These are phyloP conservation scores for Microplitis deprimator DNA, from an alignment of 2,888 invertebrate genomes.

Conservation along the genomic window DNA sequence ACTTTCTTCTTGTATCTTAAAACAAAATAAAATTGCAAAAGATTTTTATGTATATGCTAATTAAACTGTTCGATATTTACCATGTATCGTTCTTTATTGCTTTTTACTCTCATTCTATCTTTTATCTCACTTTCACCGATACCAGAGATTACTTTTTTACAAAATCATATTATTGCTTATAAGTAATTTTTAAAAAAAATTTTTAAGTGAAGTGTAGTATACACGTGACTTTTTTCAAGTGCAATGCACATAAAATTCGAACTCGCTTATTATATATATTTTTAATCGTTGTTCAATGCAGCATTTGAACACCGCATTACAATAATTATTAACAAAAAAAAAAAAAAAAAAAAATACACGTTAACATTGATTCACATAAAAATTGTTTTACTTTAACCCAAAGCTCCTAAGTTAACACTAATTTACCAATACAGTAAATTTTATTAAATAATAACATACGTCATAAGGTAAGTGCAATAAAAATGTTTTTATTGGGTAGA, in stretches of 20 bases:
- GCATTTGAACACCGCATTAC: slow-evolving; percentile 53
- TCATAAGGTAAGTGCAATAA: not conserved
- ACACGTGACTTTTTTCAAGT: slow-evolving; percentile 65
- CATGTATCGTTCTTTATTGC: slow-evolving; percentile 31
- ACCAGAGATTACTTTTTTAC: slow-evolving; percentile 62
- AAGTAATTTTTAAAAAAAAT: slow-evolving; percentile 46
- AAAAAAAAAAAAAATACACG: slow-evolving; percentile 58
- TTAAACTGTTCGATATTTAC: slow-evolving; percentile 5
- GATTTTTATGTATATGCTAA: not conserved
- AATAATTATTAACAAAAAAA: slow-evolving; percentile 62
- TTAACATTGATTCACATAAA: slow-evolving; percentile 61
- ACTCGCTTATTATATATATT: slow-evolving; percentile 55
- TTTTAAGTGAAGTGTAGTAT: slow-evolving; percentile 50
- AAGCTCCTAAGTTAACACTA: not conserved
- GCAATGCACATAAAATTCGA: slow-evolving; percentile 64
- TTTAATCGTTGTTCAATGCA: slow-evolving; percentile 59
- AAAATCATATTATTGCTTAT: slow-evolving; percentile 54
- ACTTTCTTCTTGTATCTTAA: not conserved
- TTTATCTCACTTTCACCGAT: slow-evolving; percentile 48
- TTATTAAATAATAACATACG: not conserved
- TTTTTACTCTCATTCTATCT: slow-evolving; percentile 42
- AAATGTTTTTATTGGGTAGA: not conserved
- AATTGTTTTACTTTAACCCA: slow-evolving; percentile 27
- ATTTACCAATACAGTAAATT: not conserved
- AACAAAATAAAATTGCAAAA: not conserved